A percentile compares a stretch with the other conserved stretches of the same genome.
phyloP scores from a whole-genome alignment of 2,113 vertebrate genomes.

The Columbina picui region DNA sequence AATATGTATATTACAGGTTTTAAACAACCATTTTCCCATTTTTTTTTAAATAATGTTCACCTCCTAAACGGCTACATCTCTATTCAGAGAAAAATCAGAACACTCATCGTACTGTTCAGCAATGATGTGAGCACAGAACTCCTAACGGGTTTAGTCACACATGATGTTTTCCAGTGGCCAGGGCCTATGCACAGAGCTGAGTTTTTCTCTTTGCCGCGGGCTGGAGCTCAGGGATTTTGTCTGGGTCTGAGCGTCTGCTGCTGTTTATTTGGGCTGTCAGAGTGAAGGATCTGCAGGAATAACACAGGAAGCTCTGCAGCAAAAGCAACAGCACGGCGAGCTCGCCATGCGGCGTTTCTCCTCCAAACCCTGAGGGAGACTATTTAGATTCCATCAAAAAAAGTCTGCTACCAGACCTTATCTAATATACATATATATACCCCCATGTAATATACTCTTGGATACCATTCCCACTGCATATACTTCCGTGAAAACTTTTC shows the following conservation, averaged over 20 bases:
- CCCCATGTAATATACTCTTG: not conserved
- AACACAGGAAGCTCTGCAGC: constrained; percentile 72
- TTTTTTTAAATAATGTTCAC: not conserved
- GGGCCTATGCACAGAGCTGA: constrained; percentile 58
- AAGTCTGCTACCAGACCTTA: not conserved
- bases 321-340: constrained; percentile 55
- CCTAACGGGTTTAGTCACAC: constrained; percentile 36
- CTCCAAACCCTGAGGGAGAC: not conserved
- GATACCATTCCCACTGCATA: not conserved
- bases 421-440: not conserved
- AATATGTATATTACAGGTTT: not conserved
- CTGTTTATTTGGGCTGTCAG: constrained; percentile 79
- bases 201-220: constrained; percentile 76
- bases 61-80: not conserved
- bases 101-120: not conserved
- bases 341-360: constrained; percentile 38
- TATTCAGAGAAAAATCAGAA: not conserved
- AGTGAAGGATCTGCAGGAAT: constrained; percentile 73
- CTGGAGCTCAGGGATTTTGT: constrained; percentile 75
- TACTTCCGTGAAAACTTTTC: not conserved
- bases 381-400: not conserved
- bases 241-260: constrained; percentile 67
- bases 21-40: not conserved
- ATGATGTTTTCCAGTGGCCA: constrained; percentile 63
- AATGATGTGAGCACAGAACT: constrained; percentile 15